Evolutionary conservation across 1,140 invertebrate species (phyloP).

Genomic region (Akabosia matsudoensis): DNA sequence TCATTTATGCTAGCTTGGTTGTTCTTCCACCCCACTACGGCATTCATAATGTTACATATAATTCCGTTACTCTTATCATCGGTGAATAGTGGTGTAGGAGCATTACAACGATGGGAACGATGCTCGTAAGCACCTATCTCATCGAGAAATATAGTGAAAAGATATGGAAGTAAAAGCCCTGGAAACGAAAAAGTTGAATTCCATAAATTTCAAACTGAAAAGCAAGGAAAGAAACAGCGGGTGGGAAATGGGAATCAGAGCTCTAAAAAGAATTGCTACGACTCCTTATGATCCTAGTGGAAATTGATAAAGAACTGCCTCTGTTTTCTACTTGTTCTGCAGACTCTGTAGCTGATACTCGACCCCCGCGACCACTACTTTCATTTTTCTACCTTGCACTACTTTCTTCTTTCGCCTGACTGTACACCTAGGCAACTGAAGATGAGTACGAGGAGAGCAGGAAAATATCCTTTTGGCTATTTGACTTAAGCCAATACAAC

Average conservation of each 20-base stretch:
- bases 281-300: conserved; percentile 10
- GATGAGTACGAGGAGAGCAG: not conserved
- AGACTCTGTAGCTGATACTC: too few relatives aligned
- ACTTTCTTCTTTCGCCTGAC: not conserved
- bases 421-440: not conserved
- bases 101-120: too few relatives aligned
- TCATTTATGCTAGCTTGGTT: not conserved
- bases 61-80: too few relatives aligned
- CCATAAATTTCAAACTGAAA: conserved; percentile 16
- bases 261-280: conserved; percentile 17
- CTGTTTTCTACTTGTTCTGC: not conserved
- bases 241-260: conserved; percentile 19
- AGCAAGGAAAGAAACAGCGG: conserved; percentile 17
- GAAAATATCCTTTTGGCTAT: conserved; percentile 9
- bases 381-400: not conserved
- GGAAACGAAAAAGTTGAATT: conserved; percentile 1
- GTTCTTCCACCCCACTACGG: not conserved
- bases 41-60: too few relatives aligned
- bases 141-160: too few relatives aligned
- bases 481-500: conserved; percentile 18
- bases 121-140: too few relatives aligned
- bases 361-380: too few relatives aligned
- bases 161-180: not conserved
- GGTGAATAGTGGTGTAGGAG: too few relatives aligned
- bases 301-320: conserved; percentile 19